Evolutionary conservation across 2,888 invertebrate genomes (phyloP).

Genomic region (Nysson spinosus): DNA sequence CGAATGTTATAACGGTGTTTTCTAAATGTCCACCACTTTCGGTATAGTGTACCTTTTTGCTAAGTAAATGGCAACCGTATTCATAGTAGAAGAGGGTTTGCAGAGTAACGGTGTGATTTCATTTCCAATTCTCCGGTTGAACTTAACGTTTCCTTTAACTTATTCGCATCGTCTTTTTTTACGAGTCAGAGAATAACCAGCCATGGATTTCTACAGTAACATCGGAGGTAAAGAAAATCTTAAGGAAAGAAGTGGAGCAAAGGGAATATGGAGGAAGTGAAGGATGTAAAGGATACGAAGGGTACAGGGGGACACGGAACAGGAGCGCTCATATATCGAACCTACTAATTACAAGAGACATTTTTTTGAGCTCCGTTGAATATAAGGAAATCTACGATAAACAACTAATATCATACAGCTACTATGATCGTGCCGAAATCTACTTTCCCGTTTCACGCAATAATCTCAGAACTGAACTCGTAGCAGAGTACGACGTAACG

Average conservation of each 20-base stretch:
- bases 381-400: constrained; percentile 58
- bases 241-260: constrained; percentile 14
- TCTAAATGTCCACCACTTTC: too few species aligned
- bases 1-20: too few species aligned
- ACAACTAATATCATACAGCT: constrained; percentile 68
- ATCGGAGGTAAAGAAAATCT: constrained; percentile 42
- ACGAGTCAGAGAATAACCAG: constrained; percentile 52
- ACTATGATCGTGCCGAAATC: constrained; percentile 61
- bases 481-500: constrained; percentile 21
- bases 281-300: too few species aligned
- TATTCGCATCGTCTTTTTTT: constrained; percentile 30
- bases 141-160: constrained; percentile 18
- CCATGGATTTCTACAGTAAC: constrained; percentile 62
- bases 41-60: too few species aligned
- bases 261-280: constrained; percentile 29
- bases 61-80: too few species aligned
- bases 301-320: too few species aligned
- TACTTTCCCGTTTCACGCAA: constrained; percentile 53
- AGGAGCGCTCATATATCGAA: constrained; percentile 48
- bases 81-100: too few species aligned
- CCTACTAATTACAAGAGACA: constrained; percentile 58
- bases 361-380: constrained; percentile 65
- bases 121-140: neutral
- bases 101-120: neutral
- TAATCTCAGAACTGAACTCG: constrained; percentile 44